These are phyloP conservation scores for Condylura cristata DNA, from an alignment of 2,113 vertebrate genomes.

Conservation along the genomic window DNA sequence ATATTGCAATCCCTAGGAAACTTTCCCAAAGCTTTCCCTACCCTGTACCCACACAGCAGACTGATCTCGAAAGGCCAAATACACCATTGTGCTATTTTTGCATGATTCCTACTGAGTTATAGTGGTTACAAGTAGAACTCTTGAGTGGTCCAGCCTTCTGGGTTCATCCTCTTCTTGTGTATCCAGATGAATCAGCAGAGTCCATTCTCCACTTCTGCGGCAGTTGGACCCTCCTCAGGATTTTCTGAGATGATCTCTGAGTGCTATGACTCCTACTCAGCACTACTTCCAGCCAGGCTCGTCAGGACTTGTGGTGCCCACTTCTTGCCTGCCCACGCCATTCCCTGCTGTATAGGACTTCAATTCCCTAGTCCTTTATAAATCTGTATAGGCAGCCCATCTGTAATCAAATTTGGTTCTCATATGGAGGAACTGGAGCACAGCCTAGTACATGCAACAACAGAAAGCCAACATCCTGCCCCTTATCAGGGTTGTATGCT, in stretches of 20 bases:
- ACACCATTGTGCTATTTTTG: not conserved
- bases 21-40: not conserved
- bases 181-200: not conserved
- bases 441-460: not conserved
- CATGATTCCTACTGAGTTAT: not conserved
- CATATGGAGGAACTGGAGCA: not conserved
- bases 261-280: not conserved
- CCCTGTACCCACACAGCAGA: not conserved
- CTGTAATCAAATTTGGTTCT: not conserved
- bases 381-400: not conserved
- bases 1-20: not conserved
- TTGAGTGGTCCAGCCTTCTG: not conserved
- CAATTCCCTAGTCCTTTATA: not conserved
- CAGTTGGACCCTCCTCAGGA: not conserved
- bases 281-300: not conserved
- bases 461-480: not conserved
- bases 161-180: not conserved
- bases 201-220: not conserved
- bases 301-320: not conserved
- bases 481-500: not conserved
- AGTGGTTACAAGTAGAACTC: not conserved
- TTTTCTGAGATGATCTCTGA: not conserved
- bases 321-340: not conserved
- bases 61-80: slow-evolving; percentile 16
- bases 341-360: not conserved